Conservation (phyloP, 2,888 invertebrate species). For the Actias luna region DNA sequence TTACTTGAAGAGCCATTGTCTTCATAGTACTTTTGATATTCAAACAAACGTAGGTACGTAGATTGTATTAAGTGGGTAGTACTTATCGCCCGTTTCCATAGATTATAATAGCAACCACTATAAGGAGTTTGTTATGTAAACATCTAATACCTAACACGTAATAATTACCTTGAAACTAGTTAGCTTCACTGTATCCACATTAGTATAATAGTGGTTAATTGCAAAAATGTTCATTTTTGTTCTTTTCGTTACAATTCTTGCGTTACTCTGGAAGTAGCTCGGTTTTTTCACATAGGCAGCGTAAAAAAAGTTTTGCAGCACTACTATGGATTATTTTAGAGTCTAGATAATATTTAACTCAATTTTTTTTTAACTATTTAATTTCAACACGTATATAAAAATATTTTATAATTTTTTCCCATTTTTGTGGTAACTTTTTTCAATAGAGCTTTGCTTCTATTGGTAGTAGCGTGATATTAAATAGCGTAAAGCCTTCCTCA, state of each 20-base stretch:
- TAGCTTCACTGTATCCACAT: neutral
- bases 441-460: no score
- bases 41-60: neutral
- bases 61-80: conserved; percentile 6
- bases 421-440: no score
- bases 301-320: neutral
- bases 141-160: conserved; percentile 8
- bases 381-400: no score
- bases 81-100: conserved; percentile 16
- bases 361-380: no score
- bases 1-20: neutral
- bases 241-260: neutral
- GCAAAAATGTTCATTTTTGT: neutral
- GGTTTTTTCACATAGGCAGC: neutral
- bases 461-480: no score
- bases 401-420: no score
- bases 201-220: neutral
- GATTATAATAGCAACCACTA: neutral
- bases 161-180: neutral
- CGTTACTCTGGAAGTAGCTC: neutral
- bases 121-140: conserved; percentile 18
- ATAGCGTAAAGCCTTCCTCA: no score
- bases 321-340: no score
- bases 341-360: neutral
- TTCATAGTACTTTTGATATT: neutral